Conservation (phyloP, 2,113 vertebrate species). For the Catagonus wagneri region DNA sequence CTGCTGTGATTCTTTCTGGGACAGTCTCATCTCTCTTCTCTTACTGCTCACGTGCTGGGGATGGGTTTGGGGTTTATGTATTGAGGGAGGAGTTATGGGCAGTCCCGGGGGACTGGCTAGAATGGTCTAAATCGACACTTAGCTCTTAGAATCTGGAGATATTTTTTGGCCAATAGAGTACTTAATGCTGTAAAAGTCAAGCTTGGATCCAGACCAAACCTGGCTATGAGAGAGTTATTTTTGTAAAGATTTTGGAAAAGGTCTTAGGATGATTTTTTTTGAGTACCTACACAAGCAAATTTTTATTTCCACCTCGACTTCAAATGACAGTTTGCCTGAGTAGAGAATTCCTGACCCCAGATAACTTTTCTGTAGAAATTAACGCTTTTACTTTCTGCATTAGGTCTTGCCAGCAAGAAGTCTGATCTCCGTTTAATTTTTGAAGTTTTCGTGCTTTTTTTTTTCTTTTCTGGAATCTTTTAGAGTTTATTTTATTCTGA, state of each 20-base stretch:
- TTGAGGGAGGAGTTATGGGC: not conserved
- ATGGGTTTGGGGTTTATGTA: not conserved
- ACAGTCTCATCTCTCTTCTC: not conserved
- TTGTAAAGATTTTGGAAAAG: not conserved
- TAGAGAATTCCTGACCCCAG: not conserved
- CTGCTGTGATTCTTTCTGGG: not conserved
- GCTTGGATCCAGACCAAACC: not conserved
- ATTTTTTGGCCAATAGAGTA: not conserved
- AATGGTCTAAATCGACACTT: not conserved
- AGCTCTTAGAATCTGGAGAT: not conserved
- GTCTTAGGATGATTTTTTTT: not conserved
- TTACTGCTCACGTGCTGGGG: fast-evolving
- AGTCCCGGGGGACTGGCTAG: not conserved
- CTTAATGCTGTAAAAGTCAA: fast-evolving
- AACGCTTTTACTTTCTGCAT: not conserved
- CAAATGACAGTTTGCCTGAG: not conserved
- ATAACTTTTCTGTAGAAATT: not conserved
- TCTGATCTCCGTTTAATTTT: not conserved
- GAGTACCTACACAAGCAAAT: fast-evolving
- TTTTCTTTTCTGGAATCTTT: not conserved
- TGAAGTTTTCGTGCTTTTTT: too few relatives aligned
- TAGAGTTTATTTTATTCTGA: not conserved
- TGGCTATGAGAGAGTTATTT: not conserved
- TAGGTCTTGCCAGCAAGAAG: too few relatives aligned
- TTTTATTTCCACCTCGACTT: not conserved